Evolutionary conservation across 2,797 vertebrate species (phyloP), one percentile per base, ranked within the genome.

Genomic region (Acridotheres tristis): DNA sequence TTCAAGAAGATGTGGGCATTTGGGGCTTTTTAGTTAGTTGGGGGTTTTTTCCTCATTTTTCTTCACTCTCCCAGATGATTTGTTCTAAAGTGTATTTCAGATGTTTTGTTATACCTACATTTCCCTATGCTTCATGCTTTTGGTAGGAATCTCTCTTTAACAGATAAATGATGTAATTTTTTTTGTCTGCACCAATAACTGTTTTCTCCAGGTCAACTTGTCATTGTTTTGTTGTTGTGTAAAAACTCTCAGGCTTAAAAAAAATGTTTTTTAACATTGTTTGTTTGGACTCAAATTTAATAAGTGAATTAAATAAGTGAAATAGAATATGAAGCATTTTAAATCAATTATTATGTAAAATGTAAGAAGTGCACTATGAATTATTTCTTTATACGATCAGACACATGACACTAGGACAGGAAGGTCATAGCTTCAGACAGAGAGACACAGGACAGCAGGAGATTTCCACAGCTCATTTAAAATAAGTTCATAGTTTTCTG

Each of bases 381-480:
- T 91, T 94, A 91, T 94, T 94, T 93, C 85, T 85, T 93, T 93
- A 71, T 88, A 59, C 5, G 1, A 65, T 73, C 77, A 93, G 94
- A 94, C 80, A 79, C 29, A 47, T 91, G 85, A 74, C 88, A 91
- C 75, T 67, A 54, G 67, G 73, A 96, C 34, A 90, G 92, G 89
- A 94, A 96, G 91, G 89, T 95, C 94, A 96, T 34, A 90, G 61
- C 83, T 91, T 82, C 91, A 94, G 88, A 88, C 77, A 85, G 88
- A 94, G 87, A 90, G 63, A 91, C 85, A 84, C 38, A 43, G 88
- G 88, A 82, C 92, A 96, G 91, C 80, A 0, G 89, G 85, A 95
- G 83, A 88, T 96, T 97, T 96, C 91, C 94, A 96, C 88, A 91
- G 85, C 91, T 96, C 91, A 88, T 96, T 97, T 95, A 93, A 96